Conservation (phyloP, 1,140 invertebrate genomes). For the Galleria mellonella region DNA sequence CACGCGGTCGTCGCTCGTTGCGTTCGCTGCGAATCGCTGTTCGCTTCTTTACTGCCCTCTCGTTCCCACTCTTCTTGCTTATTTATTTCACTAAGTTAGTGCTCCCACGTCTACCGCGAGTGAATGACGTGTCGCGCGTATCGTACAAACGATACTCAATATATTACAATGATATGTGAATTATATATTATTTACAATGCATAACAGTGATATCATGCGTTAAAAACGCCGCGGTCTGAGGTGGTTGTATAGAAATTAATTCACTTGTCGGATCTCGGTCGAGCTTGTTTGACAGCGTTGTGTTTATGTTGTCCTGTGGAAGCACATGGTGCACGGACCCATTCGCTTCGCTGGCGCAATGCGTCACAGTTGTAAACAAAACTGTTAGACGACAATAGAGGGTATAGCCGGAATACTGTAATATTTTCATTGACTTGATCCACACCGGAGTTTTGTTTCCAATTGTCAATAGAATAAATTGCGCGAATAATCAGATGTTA, state of each 20-base stretch:
- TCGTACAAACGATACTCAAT: conserved; percentile 20
- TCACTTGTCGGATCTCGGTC: conserved; percentile 24
- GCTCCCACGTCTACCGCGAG: conserved; percentile 40
- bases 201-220: conserved; percentile 25
- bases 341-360: conserved; percentile 22
- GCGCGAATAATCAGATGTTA: no score
- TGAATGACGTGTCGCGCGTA: conserved; percentile 40
- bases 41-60: conserved; percentile 34
- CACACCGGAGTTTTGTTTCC: not conserved
- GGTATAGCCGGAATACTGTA: not conserved
- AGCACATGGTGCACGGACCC: conserved; percentile 29
- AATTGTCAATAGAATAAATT: no score
- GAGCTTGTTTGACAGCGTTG: conserved; percentile 12
- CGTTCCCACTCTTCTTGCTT: conserved; percentile 47
- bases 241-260: conserved; percentile 7
- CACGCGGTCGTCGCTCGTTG: conserved; percentile 25
- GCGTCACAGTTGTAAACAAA: conserved; percentile 34
- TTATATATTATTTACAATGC: conserved; percentile 26
- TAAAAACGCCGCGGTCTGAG: conserved; percentile 17
- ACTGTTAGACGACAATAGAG: conserved; percentile 4
- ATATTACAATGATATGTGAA: conserved; percentile 35
- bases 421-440: not conserved
- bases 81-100: conserved; percentile 56
- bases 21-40: conserved; percentile 17
- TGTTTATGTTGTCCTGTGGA: conserved; percentile 38